Evolutionary conservation across 2,797 vertebrate species (phyloP).

Genomic region (Thalassophryne amazonica): DNA sequence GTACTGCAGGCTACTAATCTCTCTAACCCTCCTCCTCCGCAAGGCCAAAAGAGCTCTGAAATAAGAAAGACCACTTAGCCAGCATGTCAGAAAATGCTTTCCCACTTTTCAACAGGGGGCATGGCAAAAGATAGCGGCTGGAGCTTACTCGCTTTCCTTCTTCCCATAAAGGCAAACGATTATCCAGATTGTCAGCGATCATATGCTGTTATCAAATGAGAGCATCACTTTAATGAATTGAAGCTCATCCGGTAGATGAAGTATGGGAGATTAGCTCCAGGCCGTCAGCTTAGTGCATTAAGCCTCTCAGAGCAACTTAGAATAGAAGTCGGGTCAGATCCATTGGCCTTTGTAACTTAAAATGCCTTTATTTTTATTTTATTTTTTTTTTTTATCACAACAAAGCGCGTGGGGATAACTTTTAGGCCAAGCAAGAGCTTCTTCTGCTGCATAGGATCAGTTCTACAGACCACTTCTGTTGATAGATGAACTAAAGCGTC

Average conservation of each 20-base stretch:
- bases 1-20: conserved; percentile 55
- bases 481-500: too few species aligned
- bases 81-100: conserved; percentile 40
- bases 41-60: conserved; percentile 40
- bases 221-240: conserved; percentile 53
- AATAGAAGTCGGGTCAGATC: conserved; percentile 15
- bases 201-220: conserved; percentile 50
- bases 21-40: conserved; percentile 35
- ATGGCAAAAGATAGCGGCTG: neutral
- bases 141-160: conserved; percentile 1
- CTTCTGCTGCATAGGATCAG: neutral
- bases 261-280: conserved; percentile 60
- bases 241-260: conserved; percentile 59
- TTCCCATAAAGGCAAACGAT: conserved; percentile 62
- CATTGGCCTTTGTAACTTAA: conserved; percentile 37
- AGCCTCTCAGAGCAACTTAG: conserved; percentile 33
- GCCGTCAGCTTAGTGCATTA: conserved; percentile 57
- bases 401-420: conserved; percentile 8
- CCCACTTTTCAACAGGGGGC: conserved; percentile 30
- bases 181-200: conserved; percentile 60
- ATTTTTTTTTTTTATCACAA: conserved; percentile 39
- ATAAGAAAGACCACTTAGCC: conserved; percentile 50
- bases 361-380: conserved; percentile 28
- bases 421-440: neutral
- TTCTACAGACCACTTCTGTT: too few species aligned